phyloP scores from a whole-genome alignment of 2,113 vertebrate species.

The Hippocampus zosterae region DNA sequence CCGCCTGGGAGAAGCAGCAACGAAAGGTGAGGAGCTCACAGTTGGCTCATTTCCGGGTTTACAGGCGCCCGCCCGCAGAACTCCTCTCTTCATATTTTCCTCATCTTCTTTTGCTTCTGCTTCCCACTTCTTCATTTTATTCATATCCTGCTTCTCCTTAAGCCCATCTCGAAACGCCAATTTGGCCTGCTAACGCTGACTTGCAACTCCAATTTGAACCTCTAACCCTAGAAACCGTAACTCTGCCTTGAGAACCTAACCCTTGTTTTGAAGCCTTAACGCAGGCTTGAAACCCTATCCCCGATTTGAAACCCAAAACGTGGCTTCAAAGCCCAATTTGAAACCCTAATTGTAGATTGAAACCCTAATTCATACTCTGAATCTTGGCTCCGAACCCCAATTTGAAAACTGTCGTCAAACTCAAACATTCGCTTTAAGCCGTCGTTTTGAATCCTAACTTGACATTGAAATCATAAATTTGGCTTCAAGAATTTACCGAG shows the following conservation, averaged over 20 bases:
- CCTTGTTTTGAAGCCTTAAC: too few species aligned
- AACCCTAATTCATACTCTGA: neutral
- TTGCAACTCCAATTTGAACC: neutral
- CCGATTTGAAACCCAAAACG: neutral
- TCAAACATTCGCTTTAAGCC: too few species aligned
- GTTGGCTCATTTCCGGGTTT: neutral
- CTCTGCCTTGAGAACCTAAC: neutral
- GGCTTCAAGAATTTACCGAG: too few species aligned
- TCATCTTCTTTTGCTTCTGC: too few species aligned
- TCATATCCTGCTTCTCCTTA: neutral
- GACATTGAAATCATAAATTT: too few species aligned
- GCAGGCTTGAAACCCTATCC: too few species aligned
- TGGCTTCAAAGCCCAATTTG: neutral
- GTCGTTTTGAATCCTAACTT: too few species aligned
- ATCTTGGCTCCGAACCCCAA: neutral
- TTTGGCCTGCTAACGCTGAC: neutral
- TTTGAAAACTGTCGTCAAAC: neutral
- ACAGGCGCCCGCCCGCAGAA: neutral
- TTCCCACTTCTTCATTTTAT: neutral
- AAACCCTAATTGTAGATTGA: neutral
- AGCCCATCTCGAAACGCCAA: neutral
- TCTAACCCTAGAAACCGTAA: neutral
- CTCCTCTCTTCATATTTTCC: neutral
- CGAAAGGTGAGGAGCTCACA: conserved; percentile 65
- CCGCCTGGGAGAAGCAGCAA: conserved; percentile 80